These are phyloP conservation scores for Pristionchus japonicus DNA, from an alignment of 2,888 invertebrate genomes.

Conservation along the genomic window DNA sequence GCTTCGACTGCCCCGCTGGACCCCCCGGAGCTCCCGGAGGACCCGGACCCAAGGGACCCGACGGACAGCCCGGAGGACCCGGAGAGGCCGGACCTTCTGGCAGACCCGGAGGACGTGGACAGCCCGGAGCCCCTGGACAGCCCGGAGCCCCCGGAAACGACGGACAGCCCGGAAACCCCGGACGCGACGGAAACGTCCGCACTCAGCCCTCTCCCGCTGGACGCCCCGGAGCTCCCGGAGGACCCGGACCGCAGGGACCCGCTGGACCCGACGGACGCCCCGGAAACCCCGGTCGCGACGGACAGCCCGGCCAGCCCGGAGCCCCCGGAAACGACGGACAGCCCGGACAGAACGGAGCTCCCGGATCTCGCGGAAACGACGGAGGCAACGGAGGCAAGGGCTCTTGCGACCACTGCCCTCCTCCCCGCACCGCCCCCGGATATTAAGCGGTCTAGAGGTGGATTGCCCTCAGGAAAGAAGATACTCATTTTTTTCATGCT, in stretches of 20 bases:
- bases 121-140: slow-evolving; percentile 45
- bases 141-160: slow-evolving; percentile 48
- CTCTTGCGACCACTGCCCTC: slow-evolving; percentile 49
- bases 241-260: slow-evolving; percentile 48
- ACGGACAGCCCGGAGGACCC: slow-evolving; percentile 42
- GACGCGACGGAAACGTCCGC: slow-evolving; percentile 44
- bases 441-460: slow-evolving; percentile 36
- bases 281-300: slow-evolving; percentile 47
- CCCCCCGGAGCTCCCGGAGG: slow-evolving; percentile 44
- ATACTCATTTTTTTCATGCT: slow-evolving; percentile 10
- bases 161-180: slow-evolving; percentile 47
- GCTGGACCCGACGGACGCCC: slow-evolving; percentile 48
- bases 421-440: slow-evolving; percentile 48
- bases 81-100: slow-evolving; percentile 45
- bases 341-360: slow-evolving; percentile 45
- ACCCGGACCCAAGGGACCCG: slow-evolving; percentile 45
- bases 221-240: slow-evolving; percentile 46
- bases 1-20: slow-evolving; percentile 49
- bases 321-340: slow-evolving; percentile 41
- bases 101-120: slow-evolving; percentile 46
- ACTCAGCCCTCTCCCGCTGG: slow-evolving; percentile 47
- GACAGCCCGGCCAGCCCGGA: slow-evolving; percentile 47
- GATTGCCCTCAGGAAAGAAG: slow-evolving; percentile 3
- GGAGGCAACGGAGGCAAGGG: slow-evolving; percentile 50
- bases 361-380: slow-evolving; percentile 45